A percentile compares a stretch with the other conserved stretches of the same genome.
Conservation (phyloP, 1,140 invertebrate genomes). For the Drosophila micromelanica region DNA sequence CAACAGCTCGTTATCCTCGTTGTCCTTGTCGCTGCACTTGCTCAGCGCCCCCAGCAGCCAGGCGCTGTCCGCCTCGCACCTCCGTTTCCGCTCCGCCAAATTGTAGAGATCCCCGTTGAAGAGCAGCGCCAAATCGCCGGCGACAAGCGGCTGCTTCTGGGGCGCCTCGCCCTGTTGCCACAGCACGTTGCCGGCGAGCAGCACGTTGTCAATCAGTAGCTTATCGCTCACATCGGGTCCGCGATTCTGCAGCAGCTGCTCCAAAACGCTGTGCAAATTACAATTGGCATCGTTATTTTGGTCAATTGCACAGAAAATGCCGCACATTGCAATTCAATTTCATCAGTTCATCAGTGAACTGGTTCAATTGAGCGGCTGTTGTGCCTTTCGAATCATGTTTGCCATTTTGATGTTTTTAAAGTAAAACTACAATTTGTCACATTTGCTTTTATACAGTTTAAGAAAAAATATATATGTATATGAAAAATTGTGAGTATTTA, state of each 20-base stretch:
- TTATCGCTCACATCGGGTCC: slow-evolving; percentile 50
- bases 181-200: slow-evolving; percentile 87
- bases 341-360: background rate
- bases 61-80: slow-evolving; percentile 43
- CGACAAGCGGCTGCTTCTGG: slow-evolving; percentile 87
- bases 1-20: slow-evolving; percentile 22
- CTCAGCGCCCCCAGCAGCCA: slow-evolving; percentile 46
- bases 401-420: too few relatives aligned
- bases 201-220: slow-evolving; percentile 27
- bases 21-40: slow-evolving; percentile 25
- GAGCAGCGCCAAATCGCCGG: slow-evolving; percentile 87
- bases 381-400: background rate
- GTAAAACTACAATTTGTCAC: too few relatives aligned
- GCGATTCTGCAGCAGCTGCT: slow-evolving; percentile 43
- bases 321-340: slow-evolving; percentile 47
- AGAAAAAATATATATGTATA: too few relatives aligned
- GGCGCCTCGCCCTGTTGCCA: slow-evolving; percentile 88
- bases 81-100: slow-evolving; percentile 70
- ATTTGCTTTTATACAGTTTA: too few relatives aligned
- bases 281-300: background rate
- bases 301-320: slow-evolving; percentile 57
- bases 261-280: slow-evolving; percentile 13
- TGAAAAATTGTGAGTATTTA: too few relatives aligned
- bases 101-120: slow-evolving; percentile 94
- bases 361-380: slow-evolving; percentile 1